These are phyloP conservation scores for Oryzias dopingdopingensis DNA, from an alignment of 2,797 vertebrate species.

Conservation along the genomic window DNA sequence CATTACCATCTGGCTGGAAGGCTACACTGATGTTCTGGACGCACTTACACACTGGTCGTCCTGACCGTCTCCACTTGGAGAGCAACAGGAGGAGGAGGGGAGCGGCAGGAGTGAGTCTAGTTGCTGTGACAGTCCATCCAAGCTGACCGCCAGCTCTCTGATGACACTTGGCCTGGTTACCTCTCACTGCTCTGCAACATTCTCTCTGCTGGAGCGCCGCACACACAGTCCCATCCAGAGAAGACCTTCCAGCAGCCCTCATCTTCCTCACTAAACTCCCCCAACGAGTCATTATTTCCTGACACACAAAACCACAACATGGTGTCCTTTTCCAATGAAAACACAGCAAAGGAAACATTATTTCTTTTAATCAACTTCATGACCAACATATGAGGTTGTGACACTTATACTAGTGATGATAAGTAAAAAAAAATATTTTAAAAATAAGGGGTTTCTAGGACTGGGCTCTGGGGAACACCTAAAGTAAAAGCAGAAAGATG, in stretches of 20 bases:
- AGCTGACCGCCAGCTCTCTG: constrained; percentile 69
- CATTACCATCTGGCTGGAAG: constrained; percentile 68
- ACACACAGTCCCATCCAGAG: constrained; percentile 7
- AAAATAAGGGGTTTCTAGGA: too few species aligned
- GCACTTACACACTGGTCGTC: constrained; percentile 37
- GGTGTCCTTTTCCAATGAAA: constrained; percentile 32
- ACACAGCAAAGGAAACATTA: not conserved
- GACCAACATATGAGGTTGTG: not conserved
- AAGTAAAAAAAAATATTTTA: too few species aligned
- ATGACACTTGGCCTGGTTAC: constrained; percentile 77
- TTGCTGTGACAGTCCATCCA: constrained; percentile 67
- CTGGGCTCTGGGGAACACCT: too few species aligned
- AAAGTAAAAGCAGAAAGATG: too few species aligned
- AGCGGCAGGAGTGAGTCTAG: constrained; percentile 47
- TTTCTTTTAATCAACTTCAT: not conserved
- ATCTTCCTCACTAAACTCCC: constrained; percentile 60
- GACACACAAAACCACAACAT: constrained; percentile 14
- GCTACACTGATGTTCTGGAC: constrained; percentile 60
- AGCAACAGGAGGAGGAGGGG: constrained; percentile 54
- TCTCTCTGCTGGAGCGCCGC: constrained; percentile 50
- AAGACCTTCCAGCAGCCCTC: constrained; percentile 38
- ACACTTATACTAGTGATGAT: too few species aligned
- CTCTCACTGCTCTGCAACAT: constrained; percentile 62
- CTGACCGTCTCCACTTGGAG: constrained; percentile 47
- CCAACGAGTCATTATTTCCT: constrained; percentile 51